Evolutionary conservation across 2,113 vertebrate species (phyloP), one percentile per base, ranked within the genome.

Genomic region (Microcebus ravelobensis): DNA sequence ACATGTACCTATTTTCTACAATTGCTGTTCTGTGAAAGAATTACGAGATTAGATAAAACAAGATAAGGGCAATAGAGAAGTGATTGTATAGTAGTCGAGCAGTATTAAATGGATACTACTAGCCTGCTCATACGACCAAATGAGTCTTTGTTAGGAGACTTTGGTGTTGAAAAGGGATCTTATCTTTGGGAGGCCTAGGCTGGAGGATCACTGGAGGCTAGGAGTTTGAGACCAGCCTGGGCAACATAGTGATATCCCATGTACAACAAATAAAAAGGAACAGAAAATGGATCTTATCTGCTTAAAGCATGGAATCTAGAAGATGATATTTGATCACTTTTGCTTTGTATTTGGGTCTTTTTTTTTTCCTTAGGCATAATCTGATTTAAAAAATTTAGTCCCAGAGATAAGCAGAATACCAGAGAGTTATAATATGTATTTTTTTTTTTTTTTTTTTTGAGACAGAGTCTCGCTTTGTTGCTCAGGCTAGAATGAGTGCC

Each of bases 11-110:
- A 15, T 48, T 90, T 87, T 65, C 42, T 87, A 25, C 29, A 82
- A 8, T 93, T 97, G n/a, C 63, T 97, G 91, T 95, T 90, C 65
- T 71, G 18, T 84, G 39, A 88, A 91, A 82, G 65, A 52, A 94
- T 67, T 82, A 63, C n/a, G 76, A 31, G 45, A 50, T 87, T 85
- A 85, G 74, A 42, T 65, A 85, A 73, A 79, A 13, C 13, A 39
- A 86, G 55, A 65, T 82, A 86, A 76, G 9, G 61, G 17, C 52
- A 83, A 45, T 96, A 92, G 87, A 93, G 73, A 86, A 84, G 55
- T 55, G 83, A 70, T 93, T 93, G 39, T 73, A 36, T 81, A 29
- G 50, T 70, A 63, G 71, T 80, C 82, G 31, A 57, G 17, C 31
- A 85, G 25, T 84, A n/a, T 42, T 68, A 71, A 95, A 36, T 55